Evolutionary conservation across 2,888 invertebrate genomes (phyloP).

Genomic region (Ornithoptera alexandrae): DNA sequence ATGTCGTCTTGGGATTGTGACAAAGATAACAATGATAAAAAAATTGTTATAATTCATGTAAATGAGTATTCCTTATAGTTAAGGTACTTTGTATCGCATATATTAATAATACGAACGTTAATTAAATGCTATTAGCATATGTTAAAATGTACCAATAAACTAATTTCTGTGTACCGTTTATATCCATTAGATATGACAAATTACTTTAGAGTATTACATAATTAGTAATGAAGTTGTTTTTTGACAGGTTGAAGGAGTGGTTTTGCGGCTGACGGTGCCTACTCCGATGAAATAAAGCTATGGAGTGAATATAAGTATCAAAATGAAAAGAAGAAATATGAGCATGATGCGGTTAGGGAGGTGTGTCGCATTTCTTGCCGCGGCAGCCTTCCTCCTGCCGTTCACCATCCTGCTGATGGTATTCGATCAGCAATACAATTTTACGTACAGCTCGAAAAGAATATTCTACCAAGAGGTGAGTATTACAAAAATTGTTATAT

Average conservation of each 20-base stretch:
- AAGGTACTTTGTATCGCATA: too few relatives aligned
- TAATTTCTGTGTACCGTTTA: neutral
- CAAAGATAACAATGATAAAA: too few relatives aligned
- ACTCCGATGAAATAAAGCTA: neutral
- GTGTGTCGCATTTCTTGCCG: conserved; percentile 81
- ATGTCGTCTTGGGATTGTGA: too few relatives aligned
- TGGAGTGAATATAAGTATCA: conserved; percentile 21
- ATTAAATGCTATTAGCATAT: neutral
- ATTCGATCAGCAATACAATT: conserved; percentile 81
- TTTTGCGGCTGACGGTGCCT: neutral
- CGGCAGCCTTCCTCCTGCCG: conserved; percentile 80
- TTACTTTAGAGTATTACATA: neutral
- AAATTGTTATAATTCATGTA: too few relatives aligned
- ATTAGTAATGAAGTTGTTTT: neutral
- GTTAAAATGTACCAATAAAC: neutral
- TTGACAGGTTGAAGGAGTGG: neutral
- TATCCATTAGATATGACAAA: neutral
- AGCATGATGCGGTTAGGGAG: conserved; percentile 76
- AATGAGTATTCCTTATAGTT: too few relatives aligned
- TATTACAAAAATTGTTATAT: neutral
- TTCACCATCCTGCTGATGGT: conserved; percentile 81
- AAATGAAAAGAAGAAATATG: conserved; percentile 63
- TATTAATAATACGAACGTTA: neutral
- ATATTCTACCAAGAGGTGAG: conserved; percentile 77
- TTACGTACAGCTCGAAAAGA: conserved; percentile 73